phyloP scores from a whole-genome alignment of 2,888 invertebrate species.

The Lasioglossum marginatum region DNA sequence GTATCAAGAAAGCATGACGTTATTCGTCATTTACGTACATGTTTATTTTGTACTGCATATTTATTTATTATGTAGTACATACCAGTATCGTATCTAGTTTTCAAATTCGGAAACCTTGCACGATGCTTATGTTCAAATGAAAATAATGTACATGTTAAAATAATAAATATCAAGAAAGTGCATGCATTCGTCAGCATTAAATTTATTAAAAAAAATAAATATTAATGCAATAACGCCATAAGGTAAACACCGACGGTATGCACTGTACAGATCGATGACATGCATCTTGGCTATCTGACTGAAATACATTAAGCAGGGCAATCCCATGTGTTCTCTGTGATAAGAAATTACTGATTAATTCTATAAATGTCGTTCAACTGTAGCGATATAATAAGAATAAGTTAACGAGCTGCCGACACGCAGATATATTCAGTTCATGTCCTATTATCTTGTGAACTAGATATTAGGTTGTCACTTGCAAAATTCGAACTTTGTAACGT shows the following conservation, averaged over 20 bases:
- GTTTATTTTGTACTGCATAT: no score
- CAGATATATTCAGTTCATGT: background rate
- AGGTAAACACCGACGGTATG: background rate
- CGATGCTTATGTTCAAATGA: no score
- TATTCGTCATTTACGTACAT: no score
- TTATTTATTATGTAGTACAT: no score
- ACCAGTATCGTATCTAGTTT: no score
- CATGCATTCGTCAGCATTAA: background rate
- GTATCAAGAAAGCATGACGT: no score
- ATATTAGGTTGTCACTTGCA: background rate
- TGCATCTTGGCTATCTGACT: background rate
- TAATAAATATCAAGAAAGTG: no score
- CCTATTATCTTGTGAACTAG: background rate
- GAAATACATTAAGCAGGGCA: slow-evolving; percentile 1
- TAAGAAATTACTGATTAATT: slow-evolving; percentile 15
- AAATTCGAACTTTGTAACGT: background rate
- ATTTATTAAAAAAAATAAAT: background rate
- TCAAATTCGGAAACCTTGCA: no score
- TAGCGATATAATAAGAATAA: background rate
- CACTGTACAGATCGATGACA: background rate
- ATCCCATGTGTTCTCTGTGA: slow-evolving; percentile 1
- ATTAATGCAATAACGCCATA: background rate
- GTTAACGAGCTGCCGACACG: background rate
- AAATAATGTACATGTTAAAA: no score
- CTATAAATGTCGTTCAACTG: background rate